Conservation (phyloP, 2,888 invertebrate genomes). For the Conistra vaccinii region DNA sequence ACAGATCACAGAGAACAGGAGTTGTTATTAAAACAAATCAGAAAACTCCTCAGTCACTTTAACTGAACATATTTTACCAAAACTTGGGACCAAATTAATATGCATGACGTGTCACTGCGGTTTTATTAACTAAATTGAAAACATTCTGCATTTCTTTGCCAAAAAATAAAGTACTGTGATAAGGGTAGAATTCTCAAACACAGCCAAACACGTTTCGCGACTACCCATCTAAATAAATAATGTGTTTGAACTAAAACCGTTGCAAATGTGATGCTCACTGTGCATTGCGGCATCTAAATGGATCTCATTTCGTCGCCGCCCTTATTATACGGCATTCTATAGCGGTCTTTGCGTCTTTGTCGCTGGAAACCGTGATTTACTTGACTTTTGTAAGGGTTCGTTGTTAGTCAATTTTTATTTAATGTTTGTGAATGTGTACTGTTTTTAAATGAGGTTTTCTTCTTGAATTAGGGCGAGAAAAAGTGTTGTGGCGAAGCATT, state of each 20-base stretch:
- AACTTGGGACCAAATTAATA: slow-evolving; percentile 25
- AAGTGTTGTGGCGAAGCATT: background rate
- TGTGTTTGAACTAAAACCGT: slow-evolving; percentile 37
- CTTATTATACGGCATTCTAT: slow-evolving; percentile 47
- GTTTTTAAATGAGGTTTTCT: slow-evolving; percentile 31
- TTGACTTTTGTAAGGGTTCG: slow-evolving; percentile 35
- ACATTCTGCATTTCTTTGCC: slow-evolving; percentile 27
- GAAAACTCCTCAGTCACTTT: background rate
- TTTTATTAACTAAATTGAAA: slow-evolving; percentile 39
- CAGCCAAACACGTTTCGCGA: slow-evolving; percentile 35
- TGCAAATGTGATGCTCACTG: slow-evolving; percentile 32
- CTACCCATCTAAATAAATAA: slow-evolving; percentile 56
- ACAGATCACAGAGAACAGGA: too few species aligned
- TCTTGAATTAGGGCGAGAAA: slow-evolving; percentile 9
- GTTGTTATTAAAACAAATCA: background rate
- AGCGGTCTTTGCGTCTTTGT: slow-evolving; percentile 18
- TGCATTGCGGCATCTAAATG: slow-evolving; percentile 49
- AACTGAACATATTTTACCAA: slow-evolving; percentile 1
- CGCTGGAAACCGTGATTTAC: slow-evolving; percentile 31
- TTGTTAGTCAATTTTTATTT: slow-evolving; percentile 55
- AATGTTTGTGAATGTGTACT: slow-evolving; percentile 44
- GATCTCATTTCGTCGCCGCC: slow-evolving; percentile 42
- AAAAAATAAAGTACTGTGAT: slow-evolving; percentile 24
- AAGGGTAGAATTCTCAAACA: slow-evolving; percentile 43
- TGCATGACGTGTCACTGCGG: background rate